Conservation (phyloP, 2,888 invertebrate genomes). For the Chesias legatella region DNA sequence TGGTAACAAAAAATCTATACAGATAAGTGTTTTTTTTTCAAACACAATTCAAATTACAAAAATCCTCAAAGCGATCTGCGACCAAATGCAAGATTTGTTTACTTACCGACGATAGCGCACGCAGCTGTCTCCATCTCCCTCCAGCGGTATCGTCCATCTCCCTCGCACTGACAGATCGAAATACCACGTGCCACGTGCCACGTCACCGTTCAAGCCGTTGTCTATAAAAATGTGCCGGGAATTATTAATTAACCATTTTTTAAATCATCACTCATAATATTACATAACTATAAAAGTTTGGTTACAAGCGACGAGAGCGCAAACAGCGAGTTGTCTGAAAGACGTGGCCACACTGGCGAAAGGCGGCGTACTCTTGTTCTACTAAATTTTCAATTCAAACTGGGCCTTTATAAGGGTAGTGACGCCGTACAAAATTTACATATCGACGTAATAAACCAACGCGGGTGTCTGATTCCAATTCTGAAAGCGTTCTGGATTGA, state of each 20-base stretch:
- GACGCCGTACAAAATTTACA: constrained; percentile 79
- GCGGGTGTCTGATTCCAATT: constrained; percentile 74
- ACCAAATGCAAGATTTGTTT: constrained; percentile 36
- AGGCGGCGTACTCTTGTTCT: constrained; percentile 66
- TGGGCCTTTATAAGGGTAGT: constrained; percentile 80
- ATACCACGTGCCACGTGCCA: constrained; percentile 53
- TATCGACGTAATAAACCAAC: constrained; percentile 77
- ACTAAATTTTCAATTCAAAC: constrained; percentile 80
- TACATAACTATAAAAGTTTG: constrained; percentile 25
- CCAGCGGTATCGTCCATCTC: constrained; percentile 46
- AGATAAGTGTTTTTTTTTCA: constrained; percentile 4
- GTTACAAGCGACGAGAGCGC: constrained; percentile 38
- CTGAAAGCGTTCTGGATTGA: constrained; percentile 52
- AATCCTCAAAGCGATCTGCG: constrained; percentile 7
- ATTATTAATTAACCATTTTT: constrained; percentile 8
- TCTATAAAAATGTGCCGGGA: constrained; percentile 28
- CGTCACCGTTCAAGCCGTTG: constrained; percentile 21
- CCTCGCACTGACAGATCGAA: constrained; percentile 65
- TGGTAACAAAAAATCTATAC: neutral
- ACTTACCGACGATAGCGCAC: constrained; percentile 50
- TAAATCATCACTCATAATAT: constrained; percentile 18
- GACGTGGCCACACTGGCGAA: constrained; percentile 75
- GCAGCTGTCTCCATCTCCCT: constrained; percentile 39
- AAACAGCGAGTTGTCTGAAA: constrained; percentile 74
- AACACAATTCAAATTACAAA: constrained; percentile 2